Base-by-base conservation (phyloP, 2,113 vertebrate species). In the Emydura subglobosa region DNA sequence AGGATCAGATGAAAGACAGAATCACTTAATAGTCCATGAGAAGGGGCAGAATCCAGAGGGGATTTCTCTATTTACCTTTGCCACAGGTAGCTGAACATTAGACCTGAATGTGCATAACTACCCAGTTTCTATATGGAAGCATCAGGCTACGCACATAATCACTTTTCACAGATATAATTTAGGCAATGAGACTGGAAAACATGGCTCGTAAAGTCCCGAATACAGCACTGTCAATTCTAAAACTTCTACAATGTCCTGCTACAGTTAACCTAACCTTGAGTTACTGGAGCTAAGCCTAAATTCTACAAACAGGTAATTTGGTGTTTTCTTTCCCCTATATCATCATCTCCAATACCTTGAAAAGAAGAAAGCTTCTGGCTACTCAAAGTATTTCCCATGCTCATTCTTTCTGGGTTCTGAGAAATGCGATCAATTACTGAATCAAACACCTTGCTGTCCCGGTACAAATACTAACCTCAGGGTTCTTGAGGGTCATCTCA, bases 401-500 rank as follows among this genome's bases (percentile, higher is more conserved):
- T 80, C 17, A 54, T 7, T 44, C 44, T 79, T 16, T 8, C 51
- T 57, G 11, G 2, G 53, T 82, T 54, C 79, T 81, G 54, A 90
- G 79, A 25, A 22, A 68, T 72, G 34, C 0, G 1, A 22, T 16
- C 49, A 42, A 47, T 87, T 91, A 14, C 54, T 79, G 7, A 90
- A 49, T 29, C 79, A n/a, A 14, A 42, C 83, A 53, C 17, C 31
- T 79, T 53, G 39, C 34, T 86, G 79, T 55, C 78, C 50, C 29
- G 55, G 80, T 49, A 72, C 68, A 39, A 47, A 2, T 42, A 96
- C 98, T 89, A 89, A 99, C 99, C 98, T 99, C 99, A 5, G 99
- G 98, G 95, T 99, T 98, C 94, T 98, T 99, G 87, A 99, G 99
- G 34, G 99, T 99, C 94, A 98, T 98, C 91, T 98, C 98, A 50